phyloP scores from a whole-genome alignment of 2,888 invertebrate species.

The Troides aeacus region DNA sequence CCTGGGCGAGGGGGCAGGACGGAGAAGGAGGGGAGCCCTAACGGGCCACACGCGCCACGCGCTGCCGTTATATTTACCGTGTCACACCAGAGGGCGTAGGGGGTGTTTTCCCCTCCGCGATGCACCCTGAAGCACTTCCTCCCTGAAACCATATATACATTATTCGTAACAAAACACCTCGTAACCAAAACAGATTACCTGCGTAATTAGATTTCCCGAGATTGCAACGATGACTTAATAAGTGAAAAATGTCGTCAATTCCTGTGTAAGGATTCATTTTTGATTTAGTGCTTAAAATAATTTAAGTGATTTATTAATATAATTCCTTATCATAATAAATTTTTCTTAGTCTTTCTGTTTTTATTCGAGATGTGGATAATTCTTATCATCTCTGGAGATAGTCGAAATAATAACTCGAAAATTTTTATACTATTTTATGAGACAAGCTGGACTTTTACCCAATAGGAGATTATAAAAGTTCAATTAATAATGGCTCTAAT shows the following conservation, averaged over 20 bases:
- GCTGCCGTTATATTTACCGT: constrained; percentile 60
- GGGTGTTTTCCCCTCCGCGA: constrained; percentile 66
- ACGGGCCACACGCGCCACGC: constrained; percentile 55
- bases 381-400: no score
- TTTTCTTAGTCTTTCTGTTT: no score
- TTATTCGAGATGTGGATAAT: no score
- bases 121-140: constrained; percentile 64
- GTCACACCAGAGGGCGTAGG: constrained; percentile 43
- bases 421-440: no score
- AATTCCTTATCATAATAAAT: no score
- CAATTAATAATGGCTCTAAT: no score
- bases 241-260: constrained; percentile 38
- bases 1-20: constrained; percentile 48
- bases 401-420: no score
- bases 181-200: constrained; percentile 73
- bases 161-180: constrained; percentile 64
- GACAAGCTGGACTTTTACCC: no score
- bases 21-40: constrained; percentile 68
- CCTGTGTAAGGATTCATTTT: constrained; percentile 7
- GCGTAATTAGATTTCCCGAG: constrained; percentile 75
- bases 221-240: constrained; percentile 69
- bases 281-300: not conserved
- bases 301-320: no score
- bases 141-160: constrained; percentile 68
- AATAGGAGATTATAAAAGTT: no score